Conservation (phyloP, 2,888 invertebrate species). For the Andrena dorsata region DNA sequence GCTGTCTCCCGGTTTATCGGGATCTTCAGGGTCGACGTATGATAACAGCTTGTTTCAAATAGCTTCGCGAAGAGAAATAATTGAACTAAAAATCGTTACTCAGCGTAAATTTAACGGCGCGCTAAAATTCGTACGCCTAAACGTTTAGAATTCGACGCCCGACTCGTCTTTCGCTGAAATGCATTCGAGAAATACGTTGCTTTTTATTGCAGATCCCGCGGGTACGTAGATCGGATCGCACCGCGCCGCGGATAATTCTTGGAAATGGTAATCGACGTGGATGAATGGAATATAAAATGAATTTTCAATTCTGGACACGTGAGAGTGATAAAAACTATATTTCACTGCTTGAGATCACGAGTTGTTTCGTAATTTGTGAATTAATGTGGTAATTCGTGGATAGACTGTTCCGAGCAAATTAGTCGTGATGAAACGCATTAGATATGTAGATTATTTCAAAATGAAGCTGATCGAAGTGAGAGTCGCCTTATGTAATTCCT, state of each 20-base stretch:
- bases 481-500: constrained; percentile 20
- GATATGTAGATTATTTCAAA: constrained; percentile 6
- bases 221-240: not conserved
- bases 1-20: not conserved
- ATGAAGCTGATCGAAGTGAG: not conserved
- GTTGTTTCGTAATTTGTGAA: not conserved
- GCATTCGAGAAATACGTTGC: not conserved
- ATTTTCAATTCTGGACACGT: not conserved
- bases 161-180: not conserved
- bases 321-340: not conserved
- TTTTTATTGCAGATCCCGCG: not conserved
- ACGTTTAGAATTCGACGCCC: not conserved
- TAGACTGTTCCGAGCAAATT: not conserved
- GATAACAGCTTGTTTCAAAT: constrained; percentile 35
- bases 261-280: constrained; percentile 5
- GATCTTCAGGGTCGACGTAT: constrained; percentile 33
- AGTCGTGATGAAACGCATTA: constrained; percentile 7
- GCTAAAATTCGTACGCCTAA: not conserved
- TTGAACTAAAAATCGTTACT: not conserved
- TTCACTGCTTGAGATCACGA: not conserved
- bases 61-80: not conserved
- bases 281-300: not conserved
- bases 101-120: not conserved
- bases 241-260: not conserved
- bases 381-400: not conserved